Conservation (phyloP, 2,888 invertebrate species). For the Abscondita cerata region DNA sequence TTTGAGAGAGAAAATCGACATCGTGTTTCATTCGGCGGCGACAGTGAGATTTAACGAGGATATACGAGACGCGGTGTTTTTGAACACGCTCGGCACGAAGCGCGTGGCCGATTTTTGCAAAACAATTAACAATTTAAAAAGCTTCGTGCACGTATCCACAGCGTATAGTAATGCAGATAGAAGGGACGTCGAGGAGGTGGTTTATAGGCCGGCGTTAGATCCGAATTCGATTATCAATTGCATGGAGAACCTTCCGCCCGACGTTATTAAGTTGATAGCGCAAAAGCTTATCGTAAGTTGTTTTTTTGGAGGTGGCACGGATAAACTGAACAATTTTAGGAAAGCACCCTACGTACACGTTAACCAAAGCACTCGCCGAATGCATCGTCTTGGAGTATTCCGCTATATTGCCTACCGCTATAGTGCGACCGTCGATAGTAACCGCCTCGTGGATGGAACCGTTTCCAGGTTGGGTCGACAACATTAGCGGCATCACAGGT, state of each 20-base stretch:
- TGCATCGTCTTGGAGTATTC: slow-evolving; percentile 77
- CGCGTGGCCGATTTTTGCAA: slow-evolving; percentile 82
- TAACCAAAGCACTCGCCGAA: slow-evolving; percentile 94
- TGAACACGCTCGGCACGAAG: slow-evolving; percentile 91
- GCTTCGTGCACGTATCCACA: slow-evolving; percentile 91
- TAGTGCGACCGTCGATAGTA: slow-evolving; percentile 92
- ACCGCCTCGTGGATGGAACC: slow-evolving; percentile 80
- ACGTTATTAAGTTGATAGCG: slow-evolving; percentile 65
- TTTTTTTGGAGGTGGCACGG: too few species aligned
- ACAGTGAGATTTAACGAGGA: slow-evolving; percentile 93
- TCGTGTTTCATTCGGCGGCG: slow-evolving; percentile 95
- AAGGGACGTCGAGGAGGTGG: slow-evolving; percentile 78
- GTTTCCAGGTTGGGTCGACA: slow-evolving; percentile 92
- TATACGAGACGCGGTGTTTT: slow-evolving; percentile 82
- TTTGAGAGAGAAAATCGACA: slow-evolving; percentile 72
- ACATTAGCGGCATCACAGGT: slow-evolving; percentile 86
- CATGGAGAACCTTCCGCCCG: slow-evolving; percentile 67
- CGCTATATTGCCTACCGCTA: slow-evolving; percentile 80
- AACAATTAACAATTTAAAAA: slow-evolving; percentile 79
- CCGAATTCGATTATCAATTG: slow-evolving; percentile 69
- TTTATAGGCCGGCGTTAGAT: slow-evolving; percentile 77
- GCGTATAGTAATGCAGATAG: slow-evolving; percentile 95
- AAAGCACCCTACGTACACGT: slow-evolving; percentile 91
- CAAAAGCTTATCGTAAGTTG: slow-evolving; percentile 64
- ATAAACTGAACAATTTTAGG: too few species aligned